These are phyloP conservation scores for Choloepus hoffmanni DNA, from an alignment of 2,113 vertebrate genomes.

Conservation along the genomic window DNA sequence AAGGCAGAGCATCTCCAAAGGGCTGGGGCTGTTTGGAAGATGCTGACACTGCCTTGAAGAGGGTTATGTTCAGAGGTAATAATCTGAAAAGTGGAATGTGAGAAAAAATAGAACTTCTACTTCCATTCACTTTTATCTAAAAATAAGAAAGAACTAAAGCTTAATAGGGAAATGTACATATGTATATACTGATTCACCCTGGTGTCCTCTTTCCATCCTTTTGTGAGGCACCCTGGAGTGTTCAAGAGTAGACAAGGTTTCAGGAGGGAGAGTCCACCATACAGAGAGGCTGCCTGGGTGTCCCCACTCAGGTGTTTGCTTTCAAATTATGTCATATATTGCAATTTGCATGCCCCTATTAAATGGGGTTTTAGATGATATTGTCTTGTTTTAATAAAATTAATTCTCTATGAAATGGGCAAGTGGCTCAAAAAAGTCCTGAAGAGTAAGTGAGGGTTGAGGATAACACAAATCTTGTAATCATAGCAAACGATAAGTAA, in stretches of 20 bases:
- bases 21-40: neutral
- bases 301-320: neutral
- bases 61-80: neutral
- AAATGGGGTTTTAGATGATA: slow-evolving; percentile 22
- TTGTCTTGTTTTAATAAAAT: slow-evolving; percentile 16
- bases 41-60: neutral
- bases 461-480: neutral
- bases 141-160: neutral
- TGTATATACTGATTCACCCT: neutral
- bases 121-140: slow-evolving; percentile 20
- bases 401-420: slow-evolving; percentile 35
- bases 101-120: neutral
- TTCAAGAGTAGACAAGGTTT: neutral
- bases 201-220: too few relatives aligned
- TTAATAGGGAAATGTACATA: neutral
- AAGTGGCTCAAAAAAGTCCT: neutral
- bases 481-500: neutral
- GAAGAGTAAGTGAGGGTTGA: slow-evolving; percentile 5
- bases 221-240: fast-evolving
- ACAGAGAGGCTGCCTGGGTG: fast-evolving
- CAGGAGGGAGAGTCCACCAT: neutral
- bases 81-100: neutral
- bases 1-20: neutral
- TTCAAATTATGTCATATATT: neutral
- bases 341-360: neutral